These are phyloP conservation scores for Adoxophyes honmai DNA, from an alignment of 1,140 invertebrate genomes.

Conservation along the genomic window DNA sequence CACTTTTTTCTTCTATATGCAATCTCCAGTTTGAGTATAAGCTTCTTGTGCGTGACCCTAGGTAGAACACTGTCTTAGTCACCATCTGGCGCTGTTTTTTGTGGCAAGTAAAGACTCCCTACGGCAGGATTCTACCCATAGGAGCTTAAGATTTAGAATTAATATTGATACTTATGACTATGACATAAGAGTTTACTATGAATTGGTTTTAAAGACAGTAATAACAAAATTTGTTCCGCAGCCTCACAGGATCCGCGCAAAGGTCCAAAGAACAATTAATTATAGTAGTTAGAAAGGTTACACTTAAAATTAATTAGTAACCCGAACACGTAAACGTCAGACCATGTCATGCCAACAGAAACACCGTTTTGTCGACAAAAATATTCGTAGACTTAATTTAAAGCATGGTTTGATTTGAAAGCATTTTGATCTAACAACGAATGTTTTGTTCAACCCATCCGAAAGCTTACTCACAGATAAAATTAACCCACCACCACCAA, in stretches of 20 bases:
- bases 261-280: slow-evolving; percentile 39
- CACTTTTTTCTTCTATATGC: too few relatives aligned
- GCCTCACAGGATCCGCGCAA: slow-evolving; percentile 47
- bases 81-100: too few relatives aligned
- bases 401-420: slow-evolving; percentile 66
- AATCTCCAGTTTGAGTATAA: too few relatives aligned
- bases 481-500: slow-evolving; percentile 32
- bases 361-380: slow-evolving; percentile 21
- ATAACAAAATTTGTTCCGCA: slow-evolving; percentile 31
- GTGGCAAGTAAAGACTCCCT: too few relatives aligned
- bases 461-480: slow-evolving; percentile 31
- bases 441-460: slow-evolving; percentile 29
- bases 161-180: too few relatives aligned
- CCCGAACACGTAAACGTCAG: background rate
- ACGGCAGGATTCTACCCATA: too few relatives aligned
- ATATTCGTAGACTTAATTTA: slow-evolving; percentile 23
- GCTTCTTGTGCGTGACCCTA: too few relatives aligned
- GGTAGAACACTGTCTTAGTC: too few relatives aligned
- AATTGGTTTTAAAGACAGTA: background rate
- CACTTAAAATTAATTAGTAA: slow-evolving; percentile 14
- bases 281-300: slow-evolving; percentile 45
- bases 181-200: too few relatives aligned
- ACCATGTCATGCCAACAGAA: slow-evolving; percentile 63
- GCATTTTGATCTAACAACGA: slow-evolving; percentile 53
- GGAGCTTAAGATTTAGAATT: too few relatives aligned